phyloP scores from a whole-genome alignment of 92 coral and sea anemone genomes.

The Epizoanthus illoricatus region DNA sequence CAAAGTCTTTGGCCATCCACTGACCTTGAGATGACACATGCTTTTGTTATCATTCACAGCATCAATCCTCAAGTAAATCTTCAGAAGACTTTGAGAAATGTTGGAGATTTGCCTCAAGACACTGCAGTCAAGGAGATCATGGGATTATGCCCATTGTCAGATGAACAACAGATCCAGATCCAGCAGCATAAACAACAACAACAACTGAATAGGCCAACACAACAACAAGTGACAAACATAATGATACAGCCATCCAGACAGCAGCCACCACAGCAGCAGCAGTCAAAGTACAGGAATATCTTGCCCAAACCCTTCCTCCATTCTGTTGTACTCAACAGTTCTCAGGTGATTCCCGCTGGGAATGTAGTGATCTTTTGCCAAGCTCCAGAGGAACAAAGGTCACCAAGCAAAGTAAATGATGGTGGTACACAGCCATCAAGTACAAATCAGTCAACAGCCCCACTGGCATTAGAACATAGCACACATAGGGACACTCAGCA shows the following conservation, averaged over 20 bases:
- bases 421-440: neutral
- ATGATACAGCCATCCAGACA: neutral
- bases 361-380: conserved; percentile 14
- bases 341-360: conserved; percentile 22
- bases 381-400: conserved; percentile 18
- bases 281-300: conserved; percentile 22
- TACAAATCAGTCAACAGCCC: neutral
- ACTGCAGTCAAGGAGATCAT: neutral
- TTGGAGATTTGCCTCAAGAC: neutral
- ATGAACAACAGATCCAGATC: neutral
- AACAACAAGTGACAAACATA: neutral
- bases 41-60: neutral
- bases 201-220: conserved; percentile 4
- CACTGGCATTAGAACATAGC: neutral
- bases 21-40: too few relatives aligned
- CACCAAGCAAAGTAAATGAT: neutral
- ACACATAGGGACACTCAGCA: neutral
- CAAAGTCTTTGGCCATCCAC: too few relatives aligned
- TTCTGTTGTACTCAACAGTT: neutral
- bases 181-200: conserved; percentile 10
- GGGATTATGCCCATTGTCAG: neutral
- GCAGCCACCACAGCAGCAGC: neutral
- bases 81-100: neutral
- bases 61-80: neutral
- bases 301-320: conserved; percentile 19